Conservation (phyloP, 2,113 vertebrate genomes). For the Eublepharis macularius region DNA sequence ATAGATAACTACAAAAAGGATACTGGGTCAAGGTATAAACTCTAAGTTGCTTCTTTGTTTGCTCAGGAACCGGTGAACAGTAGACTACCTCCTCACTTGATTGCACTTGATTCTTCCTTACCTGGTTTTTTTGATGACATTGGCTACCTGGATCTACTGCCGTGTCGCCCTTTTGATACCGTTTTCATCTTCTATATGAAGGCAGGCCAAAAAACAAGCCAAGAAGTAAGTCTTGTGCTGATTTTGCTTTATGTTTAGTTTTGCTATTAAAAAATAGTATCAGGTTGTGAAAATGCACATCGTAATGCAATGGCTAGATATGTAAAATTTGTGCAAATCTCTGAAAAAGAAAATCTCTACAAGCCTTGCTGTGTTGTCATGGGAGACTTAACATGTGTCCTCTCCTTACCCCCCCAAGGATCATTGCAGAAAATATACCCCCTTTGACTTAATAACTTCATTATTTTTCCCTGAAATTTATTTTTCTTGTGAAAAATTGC, state of each 20-base stretch:
- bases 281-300: not conserved
- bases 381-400: not conserved
- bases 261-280: not conserved
- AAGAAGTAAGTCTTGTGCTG: constrained; percentile 79
- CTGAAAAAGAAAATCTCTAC: not conserved
- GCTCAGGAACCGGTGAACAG: constrained; percentile 91
- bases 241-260: not conserved
- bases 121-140: constrained; percentile 95
- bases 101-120: constrained; percentile 90
- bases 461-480: not conserved
- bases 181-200: constrained; percentile 97
- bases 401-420: not conserved
- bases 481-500: not conserved
- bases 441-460: not conserved
- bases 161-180: constrained; percentile 94
- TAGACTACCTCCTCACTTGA: constrained; percentile 95
- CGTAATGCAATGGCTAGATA: not conserved
- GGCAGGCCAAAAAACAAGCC: constrained; percentile 93
- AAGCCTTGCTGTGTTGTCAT: not conserved
- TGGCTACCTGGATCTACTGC: constrained; percentile 91
- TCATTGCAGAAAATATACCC: not conserved
- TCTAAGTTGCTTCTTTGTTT: constrained; percentile 17
- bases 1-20: not conserved
- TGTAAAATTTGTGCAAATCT: not conserved
- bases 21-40: not conserved